phyloP scores from a whole-genome alignment of 2,888 invertebrate species.

The Drosophila sordidula region DNA sequence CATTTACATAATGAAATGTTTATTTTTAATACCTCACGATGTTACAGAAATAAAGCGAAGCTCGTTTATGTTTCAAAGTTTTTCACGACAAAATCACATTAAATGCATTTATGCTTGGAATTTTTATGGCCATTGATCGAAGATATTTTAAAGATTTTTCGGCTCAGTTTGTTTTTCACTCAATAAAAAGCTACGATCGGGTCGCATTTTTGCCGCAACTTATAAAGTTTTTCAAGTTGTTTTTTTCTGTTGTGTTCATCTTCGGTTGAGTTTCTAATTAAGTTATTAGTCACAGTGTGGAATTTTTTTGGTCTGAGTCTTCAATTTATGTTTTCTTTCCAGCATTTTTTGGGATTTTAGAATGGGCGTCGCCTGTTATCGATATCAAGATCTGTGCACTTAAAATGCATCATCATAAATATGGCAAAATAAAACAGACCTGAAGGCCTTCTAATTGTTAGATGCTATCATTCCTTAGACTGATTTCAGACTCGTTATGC shows the following conservation, averaged over 20 bases:
- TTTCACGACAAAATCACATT: constrained; percentile 42
- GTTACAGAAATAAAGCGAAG: constrained; percentile 50
- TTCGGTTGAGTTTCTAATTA: constrained; percentile 72
- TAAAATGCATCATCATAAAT: constrained; percentile 74
- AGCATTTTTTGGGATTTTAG: constrained; percentile 22
- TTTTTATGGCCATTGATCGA: constrained; percentile 61
- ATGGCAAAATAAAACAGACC: constrained; percentile 66
- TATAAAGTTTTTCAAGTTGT: constrained; percentile 62
- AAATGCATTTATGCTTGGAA: constrained; percentile 74
- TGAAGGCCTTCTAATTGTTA: constrained; percentile 50
- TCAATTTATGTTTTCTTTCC: constrained; percentile 27
- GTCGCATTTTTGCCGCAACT: constrained; percentile 67
- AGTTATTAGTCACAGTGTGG: constrained; percentile 81
- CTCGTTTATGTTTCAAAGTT: constrained; percentile 25
- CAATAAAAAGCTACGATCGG: constrained; percentile 65
- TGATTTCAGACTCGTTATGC: constrained; percentile 42
- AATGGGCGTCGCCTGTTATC: constrained; percentile 52
- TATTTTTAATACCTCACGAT: constrained; percentile 54
- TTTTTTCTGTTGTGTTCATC: constrained; percentile 23
- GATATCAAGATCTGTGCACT: constrained; percentile 53
- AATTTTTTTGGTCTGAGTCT: constrained; percentile 47
- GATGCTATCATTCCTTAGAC: constrained; percentile 53
- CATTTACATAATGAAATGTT: constrained; percentile 36
- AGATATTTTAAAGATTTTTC: constrained; percentile 63
- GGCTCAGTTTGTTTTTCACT: constrained; percentile 73